Base-by-base conservation (phyloP, 2,888 invertebrate species). In the Yponomeuta plumbellus region DNA sequence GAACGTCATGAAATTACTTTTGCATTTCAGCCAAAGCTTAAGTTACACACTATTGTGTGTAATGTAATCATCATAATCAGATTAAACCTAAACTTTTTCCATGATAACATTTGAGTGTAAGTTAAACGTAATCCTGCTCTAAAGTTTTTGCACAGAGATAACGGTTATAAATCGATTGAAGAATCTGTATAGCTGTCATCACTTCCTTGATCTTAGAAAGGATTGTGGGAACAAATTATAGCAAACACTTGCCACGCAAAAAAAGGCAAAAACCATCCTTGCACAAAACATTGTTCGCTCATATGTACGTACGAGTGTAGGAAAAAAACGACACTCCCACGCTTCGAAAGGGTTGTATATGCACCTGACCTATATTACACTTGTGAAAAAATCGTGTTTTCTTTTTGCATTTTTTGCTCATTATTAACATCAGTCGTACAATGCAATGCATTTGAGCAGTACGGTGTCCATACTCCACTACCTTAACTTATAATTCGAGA, bases 221-320 rank as follows among this genome's bases (percentile, higher is more conserved):
- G 81, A 80, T 80, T 89, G 89, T 91, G 90, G 88, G 91, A 90
- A 91, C 89, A 91, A 90, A 91, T 91, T 89, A 89, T 89, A 81
- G 88, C 90, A 89, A 88, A 90, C 89, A 91, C 76, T 76, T 72
- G 73, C 70, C 76, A 72, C 77, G 79, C 79, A 85, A 88, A 86
- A 87, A 70, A 87, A 84, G 67, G 58, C 88, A 86, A 87, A 70
- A 87, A 84, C 67, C 62, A 40, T 20, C 71, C 77, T 81, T 83
- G 85, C 86, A 87, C 83, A 88, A 88, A 85, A 81, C 80, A 74
- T 72, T 61, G 22, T 62, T 66, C 23, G 22, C n/a, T 56, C 57
- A 17, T 22, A 66, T 10, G 34, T 22, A 66, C 34, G 34, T 61
- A 56, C n/a, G 44, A 52, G 44, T 66, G 20, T 66, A 56, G 26